A percentile compares a stretch with the other conserved stretches of the same genome.
Evolutionary conservation across 2,888 invertebrate species (phyloP).

Genomic region (Embidobia sp.): DNA sequence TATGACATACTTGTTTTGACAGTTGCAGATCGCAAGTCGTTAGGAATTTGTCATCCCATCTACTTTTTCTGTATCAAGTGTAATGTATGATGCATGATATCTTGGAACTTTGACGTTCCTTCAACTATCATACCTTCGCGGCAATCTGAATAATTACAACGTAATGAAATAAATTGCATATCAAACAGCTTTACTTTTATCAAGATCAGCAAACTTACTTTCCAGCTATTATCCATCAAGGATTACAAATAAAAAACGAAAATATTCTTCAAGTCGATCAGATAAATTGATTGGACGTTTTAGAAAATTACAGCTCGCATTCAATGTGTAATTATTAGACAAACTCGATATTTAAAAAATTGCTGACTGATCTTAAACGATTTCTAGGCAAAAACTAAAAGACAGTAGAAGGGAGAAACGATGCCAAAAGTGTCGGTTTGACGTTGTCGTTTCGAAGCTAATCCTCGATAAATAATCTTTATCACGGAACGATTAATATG

Average conservation of each 20-base stretch:
- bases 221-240: neutral
- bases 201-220: neutral
- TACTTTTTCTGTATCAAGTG: constrained; percentile 33
- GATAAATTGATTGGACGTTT: neutral
- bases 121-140: constrained; percentile 21
- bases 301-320: neutral
- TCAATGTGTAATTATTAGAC: neutral
- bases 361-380: constrained; percentile 9
- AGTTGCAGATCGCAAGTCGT: constrained; percentile 8
- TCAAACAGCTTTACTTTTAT: constrained; percentile 3
- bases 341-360: no score
- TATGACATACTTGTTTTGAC: constrained; percentile 24
- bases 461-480: neutral
- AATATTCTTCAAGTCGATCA: no score
- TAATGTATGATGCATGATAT: constrained; percentile 43
- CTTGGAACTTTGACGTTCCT: constrained; percentile 12
- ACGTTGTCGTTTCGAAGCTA: constrained; percentile 20
- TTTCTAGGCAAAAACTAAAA: neutral
- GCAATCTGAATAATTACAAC: constrained; percentile 24
- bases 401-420: constrained; percentile 7
- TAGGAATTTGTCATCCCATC: constrained; percentile 15
- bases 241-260: neutral
- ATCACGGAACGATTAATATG: constrained; percentile 19
- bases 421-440: constrained; percentile 20
- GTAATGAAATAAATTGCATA: constrained; percentile 10